Base-by-base conservation (phyloP, 2,797 vertebrate species). In the Parauchenoglanis ngamensis region DNA sequence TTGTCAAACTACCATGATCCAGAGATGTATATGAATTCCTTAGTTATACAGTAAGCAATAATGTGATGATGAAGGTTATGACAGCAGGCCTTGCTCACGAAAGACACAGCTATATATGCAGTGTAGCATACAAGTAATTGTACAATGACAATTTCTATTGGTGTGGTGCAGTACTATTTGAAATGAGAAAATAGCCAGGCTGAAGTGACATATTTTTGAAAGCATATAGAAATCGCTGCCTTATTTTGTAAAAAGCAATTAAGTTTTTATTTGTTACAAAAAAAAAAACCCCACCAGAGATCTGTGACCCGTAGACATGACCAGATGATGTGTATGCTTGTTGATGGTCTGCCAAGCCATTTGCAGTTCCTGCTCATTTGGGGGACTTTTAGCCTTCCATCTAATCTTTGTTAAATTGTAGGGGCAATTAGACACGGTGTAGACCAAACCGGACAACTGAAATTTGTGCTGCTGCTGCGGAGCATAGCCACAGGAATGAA, bases 371-470 rank as follows among this genome's bases (percentile, higher is more conserved):
- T 82, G 63, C 4, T 52, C 61, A 21, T 83, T 67, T 83, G 63
- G n/a, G 63, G 17, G 44, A 80, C 57, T 65, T 83, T 83, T 49
- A 31, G 25, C 25, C 25, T 23, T 67, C 31, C 17, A 35, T 83
- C 80, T 83, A 52, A 83, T 83, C 80, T 52, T 83, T 1, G 25
- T 67, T 67, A 83, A 83, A 83, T 31, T 40, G 44, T 23, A 15
- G 83, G n/a, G 83, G 52, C 49, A 73, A 84, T 73, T 72, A 84
- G 82, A 56, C 65, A 56, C 12, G 46, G 82, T 54, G 81, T 31
- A 68, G 65, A 17, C 11, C 52, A 44, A 83, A 83, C 63, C n/a
- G 17, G 80, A 83, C 80, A 52, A 82, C 80, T 1, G 3, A 82
- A 65, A 82, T 82, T 65, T 82, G 31, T 59, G 56, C 31, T 61